Evolutionary conservation across 2,888 invertebrate species (phyloP).

Genomic region (Cepaea hortensis): DNA sequence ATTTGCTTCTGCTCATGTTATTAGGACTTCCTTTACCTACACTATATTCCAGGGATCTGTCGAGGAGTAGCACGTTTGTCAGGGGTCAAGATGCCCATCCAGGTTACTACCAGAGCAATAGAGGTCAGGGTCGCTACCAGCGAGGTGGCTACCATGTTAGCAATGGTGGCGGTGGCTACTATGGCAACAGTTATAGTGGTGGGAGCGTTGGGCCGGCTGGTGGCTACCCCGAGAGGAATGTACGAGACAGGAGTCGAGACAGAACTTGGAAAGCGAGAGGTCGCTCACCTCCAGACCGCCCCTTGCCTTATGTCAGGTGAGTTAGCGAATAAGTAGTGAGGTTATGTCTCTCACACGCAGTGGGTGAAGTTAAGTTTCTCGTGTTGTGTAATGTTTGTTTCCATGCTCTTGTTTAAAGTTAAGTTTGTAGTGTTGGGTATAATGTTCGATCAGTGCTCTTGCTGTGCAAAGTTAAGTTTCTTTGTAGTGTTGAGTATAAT

Average conservation of each 20-base stretch:
- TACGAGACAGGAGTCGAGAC: conserved; percentile 3
- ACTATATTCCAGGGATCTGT: conserved; percentile 56
- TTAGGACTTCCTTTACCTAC: no score
- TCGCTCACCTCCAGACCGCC: conserved; percentile 41
- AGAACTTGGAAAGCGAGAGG: not conserved
- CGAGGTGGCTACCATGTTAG: not conserved
- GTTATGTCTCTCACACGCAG: not conserved
- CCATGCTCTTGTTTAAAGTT: not conserved
- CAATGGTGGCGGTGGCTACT: conserved; percentile 9
- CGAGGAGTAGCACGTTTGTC: conserved; percentile 58
- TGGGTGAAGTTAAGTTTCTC: not conserved
- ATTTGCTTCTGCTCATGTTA: no score
- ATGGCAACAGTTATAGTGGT: conserved; percentile 28
- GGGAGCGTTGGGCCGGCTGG: conserved; percentile 8
- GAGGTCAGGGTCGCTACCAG: conserved; percentile 29
- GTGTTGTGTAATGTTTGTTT: not conserved
- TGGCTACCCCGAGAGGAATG: conserved; percentile 19
- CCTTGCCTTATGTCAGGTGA: conserved; percentile 46
- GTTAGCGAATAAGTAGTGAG: not conserved
- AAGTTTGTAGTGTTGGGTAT: not conserved
- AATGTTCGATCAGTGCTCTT: no score
- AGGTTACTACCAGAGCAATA: conserved; percentile 12
- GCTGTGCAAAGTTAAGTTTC: no score
- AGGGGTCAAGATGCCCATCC: conserved; percentile 36
- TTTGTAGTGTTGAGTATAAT: no score